These are phyloP conservation scores for Rhinoraja longicauda DNA, from an alignment of 2,797 vertebrate species.

Conservation along the genomic window DNA sequence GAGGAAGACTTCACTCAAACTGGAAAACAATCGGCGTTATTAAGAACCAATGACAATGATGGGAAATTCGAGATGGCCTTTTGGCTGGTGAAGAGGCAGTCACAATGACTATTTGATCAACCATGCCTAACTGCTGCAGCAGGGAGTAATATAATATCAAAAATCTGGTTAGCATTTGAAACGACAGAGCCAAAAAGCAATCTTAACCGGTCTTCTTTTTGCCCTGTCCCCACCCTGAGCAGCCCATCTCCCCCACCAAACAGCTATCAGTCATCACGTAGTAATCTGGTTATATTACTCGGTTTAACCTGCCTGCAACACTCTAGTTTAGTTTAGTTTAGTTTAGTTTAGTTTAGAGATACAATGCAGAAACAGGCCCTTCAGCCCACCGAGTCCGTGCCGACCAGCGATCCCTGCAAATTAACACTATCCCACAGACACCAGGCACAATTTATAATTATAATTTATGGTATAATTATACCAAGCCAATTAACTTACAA, in stretches of 20 bases:
- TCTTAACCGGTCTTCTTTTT: background rate
- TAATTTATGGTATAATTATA: too few relatives aligned
- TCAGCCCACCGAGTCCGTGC: too few relatives aligned
- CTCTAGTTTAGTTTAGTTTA: background rate
- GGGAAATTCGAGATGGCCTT: background rate
- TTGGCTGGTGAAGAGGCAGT: too few relatives aligned
- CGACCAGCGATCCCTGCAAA: too few relatives aligned
- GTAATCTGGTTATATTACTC: slow-evolving; percentile 23
- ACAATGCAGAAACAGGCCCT: too few relatives aligned
- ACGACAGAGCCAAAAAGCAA: background rate
- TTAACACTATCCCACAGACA: too few relatives aligned
- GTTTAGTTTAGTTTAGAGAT: too few relatives aligned
- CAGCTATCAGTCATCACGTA: background rate
- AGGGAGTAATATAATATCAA: background rate
- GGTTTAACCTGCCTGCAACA: background rate
- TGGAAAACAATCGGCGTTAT: background rate
- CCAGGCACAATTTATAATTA: too few relatives aligned
- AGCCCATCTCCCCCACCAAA: background rate
- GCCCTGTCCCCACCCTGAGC: too few relatives aligned
- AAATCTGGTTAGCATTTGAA: slow-evolving; percentile 6
- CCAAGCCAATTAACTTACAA: too few relatives aligned
- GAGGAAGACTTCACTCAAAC: background rate
- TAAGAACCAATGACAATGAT: background rate
- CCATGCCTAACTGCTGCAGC: background rate
- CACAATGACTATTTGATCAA: too few relatives aligned